Conservation (phyloP, 2,888 invertebrate genomes). For the Nysson spinosus region DNA sequence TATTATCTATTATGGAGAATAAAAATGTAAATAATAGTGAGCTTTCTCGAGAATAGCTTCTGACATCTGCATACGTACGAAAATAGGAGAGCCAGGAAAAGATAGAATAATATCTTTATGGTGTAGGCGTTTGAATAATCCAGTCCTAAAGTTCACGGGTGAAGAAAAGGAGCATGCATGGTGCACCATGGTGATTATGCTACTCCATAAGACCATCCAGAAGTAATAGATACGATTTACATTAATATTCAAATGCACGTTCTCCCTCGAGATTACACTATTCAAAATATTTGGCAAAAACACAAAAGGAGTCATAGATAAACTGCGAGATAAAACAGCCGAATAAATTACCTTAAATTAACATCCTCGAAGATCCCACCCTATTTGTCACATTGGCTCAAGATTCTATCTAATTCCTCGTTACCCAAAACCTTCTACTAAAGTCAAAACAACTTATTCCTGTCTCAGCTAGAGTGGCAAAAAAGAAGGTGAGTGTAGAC, state of each 20-base stretch:
- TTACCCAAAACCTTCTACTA: too few relatives aligned
- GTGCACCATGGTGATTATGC: constrained; percentile 35
- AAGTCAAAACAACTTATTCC: too few relatives aligned
- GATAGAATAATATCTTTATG: constrained; percentile 11
- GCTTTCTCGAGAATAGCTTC: constrained; percentile 31
- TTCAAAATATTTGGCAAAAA: too few relatives aligned
- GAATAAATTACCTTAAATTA: too few relatives aligned
- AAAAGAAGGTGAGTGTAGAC: too few relatives aligned
- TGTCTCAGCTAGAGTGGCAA: too few relatives aligned
- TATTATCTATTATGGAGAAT: background rate
- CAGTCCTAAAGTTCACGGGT: constrained; percentile 46
- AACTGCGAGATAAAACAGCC: too few relatives aligned
- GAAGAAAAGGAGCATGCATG: constrained; percentile 32
- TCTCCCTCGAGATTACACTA: too few relatives aligned
- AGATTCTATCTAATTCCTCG: too few relatives aligned
- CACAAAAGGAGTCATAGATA: too few relatives aligned
- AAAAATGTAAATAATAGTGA: constrained; percentile 21
- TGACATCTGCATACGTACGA: constrained; percentile 37
- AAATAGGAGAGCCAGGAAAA: constrained; percentile 26
- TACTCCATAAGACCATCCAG: constrained; percentile 9
- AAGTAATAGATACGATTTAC: constrained; percentile 19
- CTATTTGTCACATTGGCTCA: too few relatives aligned
- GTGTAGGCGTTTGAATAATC: constrained; percentile 47
- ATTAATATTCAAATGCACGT: constrained; percentile 17
- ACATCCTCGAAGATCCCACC: too few relatives aligned